phyloP scores from a whole-genome alignment of 2,113 vertebrate genomes.

The Sporophila hypoxantha region DNA sequence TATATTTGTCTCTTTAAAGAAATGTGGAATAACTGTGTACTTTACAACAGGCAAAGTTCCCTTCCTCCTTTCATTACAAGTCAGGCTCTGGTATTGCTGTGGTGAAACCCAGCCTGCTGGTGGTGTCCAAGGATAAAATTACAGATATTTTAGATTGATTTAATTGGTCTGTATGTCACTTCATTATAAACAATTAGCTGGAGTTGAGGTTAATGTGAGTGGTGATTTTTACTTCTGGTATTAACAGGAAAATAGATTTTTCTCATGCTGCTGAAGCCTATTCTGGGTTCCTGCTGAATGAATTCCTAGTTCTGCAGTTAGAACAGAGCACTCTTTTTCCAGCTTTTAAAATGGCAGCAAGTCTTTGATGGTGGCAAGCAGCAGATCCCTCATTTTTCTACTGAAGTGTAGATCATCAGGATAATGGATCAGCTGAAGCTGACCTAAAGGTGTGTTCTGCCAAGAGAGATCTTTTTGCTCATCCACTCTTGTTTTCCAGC shows the following conservation, averaged over 20 bases:
- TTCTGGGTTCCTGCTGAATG: not conserved
- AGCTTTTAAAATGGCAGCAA: not conserved
- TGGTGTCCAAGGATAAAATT: not conserved
- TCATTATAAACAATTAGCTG: not conserved
- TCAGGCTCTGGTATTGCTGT: not conserved
- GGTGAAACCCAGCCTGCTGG: not conserved
- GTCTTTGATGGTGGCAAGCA: not conserved
- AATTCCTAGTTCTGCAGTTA: not conserved
- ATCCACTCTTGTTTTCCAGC: rapidly evolving
- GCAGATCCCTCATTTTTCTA: not conserved
- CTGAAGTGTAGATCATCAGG: not conserved
- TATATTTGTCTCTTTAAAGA: not conserved
- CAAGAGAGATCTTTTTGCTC: not conserved
- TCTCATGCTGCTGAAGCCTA: not conserved
- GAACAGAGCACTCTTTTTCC: not conserved
- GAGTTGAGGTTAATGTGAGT: not conserved
- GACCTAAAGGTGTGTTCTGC: not conserved
- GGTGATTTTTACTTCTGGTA: not conserved
- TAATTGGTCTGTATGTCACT: not conserved
- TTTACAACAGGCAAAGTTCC: not conserved
- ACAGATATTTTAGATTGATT: not conserved
- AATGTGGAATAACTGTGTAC: not conserved
- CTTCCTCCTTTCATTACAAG: not conserved
- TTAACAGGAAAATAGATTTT: not conserved
- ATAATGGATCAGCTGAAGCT: not conserved